Conservation (phyloP, 1,140 invertebrate genomes). For the Trialeurodes vaporariorum region DNA sequence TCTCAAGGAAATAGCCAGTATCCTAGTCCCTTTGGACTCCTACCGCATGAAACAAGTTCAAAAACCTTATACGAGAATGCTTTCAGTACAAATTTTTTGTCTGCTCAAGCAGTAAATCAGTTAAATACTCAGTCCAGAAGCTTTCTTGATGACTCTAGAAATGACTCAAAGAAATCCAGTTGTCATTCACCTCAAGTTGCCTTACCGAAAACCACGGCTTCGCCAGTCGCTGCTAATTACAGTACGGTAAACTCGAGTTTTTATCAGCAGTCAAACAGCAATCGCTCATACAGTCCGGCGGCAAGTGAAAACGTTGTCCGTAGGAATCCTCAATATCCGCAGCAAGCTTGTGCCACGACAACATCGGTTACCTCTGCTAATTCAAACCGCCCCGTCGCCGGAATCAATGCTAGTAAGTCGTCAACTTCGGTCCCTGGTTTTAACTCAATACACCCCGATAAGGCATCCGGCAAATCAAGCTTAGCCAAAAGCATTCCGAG, state of each 20-base stretch:
- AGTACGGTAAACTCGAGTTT: background rate
- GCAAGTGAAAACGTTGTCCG: background rate
- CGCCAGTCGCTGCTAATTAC: background rate
- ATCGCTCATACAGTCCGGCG: background rate
- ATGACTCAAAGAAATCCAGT: background rate
- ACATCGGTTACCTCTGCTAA: background rate
- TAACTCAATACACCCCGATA: background rate
- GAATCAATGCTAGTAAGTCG: background rate
- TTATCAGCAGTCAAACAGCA: background rate
- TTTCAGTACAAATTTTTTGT: conserved; percentile 49
- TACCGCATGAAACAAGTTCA: conserved; percentile 60
- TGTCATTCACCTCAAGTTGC: background rate
- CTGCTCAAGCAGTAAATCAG: conserved; percentile 48
- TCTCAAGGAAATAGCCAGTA: conserved; percentile 48
- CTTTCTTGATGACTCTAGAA: background rate
- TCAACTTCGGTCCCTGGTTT: background rate
- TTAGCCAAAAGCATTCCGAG: background rate
- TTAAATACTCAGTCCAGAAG: conserved; percentile 36
- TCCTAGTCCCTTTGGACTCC: conserved; percentile 58
- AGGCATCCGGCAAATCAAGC: background rate
- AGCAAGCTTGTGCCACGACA: background rate
- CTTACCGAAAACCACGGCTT: background rate
- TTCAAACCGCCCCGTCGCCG: background rate
- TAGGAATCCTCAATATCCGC: background rate
- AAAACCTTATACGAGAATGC: conserved; percentile 52